phyloP scores from a whole-genome alignment of 2,888 invertebrate species.

The Limulus polyphemus region DNA sequence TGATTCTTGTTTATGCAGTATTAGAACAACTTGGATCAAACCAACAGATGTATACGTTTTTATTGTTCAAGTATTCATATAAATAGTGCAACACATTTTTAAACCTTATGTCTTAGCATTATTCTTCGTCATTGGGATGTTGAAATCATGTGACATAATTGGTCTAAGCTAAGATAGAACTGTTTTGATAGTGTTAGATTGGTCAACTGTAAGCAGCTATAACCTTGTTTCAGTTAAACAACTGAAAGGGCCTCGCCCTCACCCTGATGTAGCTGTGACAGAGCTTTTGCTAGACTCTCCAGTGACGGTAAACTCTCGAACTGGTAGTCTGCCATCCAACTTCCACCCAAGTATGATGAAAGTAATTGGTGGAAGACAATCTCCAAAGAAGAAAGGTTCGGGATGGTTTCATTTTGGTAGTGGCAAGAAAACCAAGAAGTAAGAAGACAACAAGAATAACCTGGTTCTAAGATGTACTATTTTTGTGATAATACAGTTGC shows the following conservation, averaged over 20 bases:
- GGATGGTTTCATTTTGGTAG: constrained; percentile 27
- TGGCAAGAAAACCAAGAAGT: constrained; percentile 22
- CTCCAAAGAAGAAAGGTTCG: constrained; percentile 23
- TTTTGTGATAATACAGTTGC: too few species aligned
- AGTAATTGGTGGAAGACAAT: constrained; percentile 14
- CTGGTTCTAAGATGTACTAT: too few species aligned
- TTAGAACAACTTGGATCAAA: too few species aligned
- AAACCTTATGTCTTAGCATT: too few species aligned
- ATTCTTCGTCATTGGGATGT: too few species aligned
- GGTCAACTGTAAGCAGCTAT: neutral
- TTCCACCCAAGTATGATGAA: constrained; percentile 22
- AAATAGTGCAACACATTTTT: too few species aligned
- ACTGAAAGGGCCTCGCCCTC: constrained; percentile 19
- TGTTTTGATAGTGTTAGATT: too few species aligned
- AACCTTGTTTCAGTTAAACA: constrained; percentile 13
- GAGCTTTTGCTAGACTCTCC: constrained; percentile 22
- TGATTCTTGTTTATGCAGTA: too few species aligned
- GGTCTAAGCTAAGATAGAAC: too few species aligned
- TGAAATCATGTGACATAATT: too few species aligned
- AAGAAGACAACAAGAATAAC: neutral
- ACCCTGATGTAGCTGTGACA: constrained; percentile 25
- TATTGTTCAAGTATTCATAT: too few species aligned
- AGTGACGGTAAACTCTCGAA: constrained; percentile 19
- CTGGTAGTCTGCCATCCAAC: constrained; percentile 26
- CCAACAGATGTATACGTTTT: too few species aligned